Evolutionary conservation across 2,797 vertebrate genomes (phyloP).

Genomic region (Peromyscus eremicus): DNA sequence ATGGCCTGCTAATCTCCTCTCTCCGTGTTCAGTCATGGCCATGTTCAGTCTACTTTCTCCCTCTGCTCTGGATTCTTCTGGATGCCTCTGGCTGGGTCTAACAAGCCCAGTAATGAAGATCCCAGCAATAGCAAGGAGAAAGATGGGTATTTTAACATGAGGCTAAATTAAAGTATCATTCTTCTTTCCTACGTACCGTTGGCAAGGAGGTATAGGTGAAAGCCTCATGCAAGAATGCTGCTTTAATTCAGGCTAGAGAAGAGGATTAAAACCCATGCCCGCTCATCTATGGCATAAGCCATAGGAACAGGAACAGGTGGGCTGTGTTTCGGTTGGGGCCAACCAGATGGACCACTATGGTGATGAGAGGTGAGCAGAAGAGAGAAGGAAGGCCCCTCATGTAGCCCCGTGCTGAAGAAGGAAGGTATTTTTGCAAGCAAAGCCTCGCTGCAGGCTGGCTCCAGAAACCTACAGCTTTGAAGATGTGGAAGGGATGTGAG

Average conservation of each 20-base stretch:
- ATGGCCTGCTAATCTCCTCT: neutral
- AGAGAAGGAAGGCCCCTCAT: neutral
- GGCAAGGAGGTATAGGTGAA: neutral
- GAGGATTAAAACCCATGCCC: neutral
- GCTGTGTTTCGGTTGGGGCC: too few species aligned
- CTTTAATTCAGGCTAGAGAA: neutral
- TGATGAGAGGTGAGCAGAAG: neutral
- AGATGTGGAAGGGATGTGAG: accelerated
- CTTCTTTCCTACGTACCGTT: neutral
- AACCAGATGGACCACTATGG: neutral
- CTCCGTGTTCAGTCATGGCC: neutral
- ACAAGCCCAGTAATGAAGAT: neutral
- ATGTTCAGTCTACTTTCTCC: neutral
- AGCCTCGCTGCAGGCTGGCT: neutral
- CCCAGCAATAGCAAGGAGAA: neutral
- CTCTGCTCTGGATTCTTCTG: neutral
- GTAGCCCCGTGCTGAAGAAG: neutral
- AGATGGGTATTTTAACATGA: neutral
- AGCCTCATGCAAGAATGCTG: too few species aligned
- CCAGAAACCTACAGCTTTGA: neutral
- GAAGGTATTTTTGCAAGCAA: neutral
- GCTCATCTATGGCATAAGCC: neutral
- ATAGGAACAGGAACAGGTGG: neutral
- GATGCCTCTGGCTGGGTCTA: neutral
- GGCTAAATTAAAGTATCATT: neutral